Evolutionary conservation across 2,888 invertebrate genomes (phyloP).

Genomic region (Lepidocyrtoides sp.): DNA sequence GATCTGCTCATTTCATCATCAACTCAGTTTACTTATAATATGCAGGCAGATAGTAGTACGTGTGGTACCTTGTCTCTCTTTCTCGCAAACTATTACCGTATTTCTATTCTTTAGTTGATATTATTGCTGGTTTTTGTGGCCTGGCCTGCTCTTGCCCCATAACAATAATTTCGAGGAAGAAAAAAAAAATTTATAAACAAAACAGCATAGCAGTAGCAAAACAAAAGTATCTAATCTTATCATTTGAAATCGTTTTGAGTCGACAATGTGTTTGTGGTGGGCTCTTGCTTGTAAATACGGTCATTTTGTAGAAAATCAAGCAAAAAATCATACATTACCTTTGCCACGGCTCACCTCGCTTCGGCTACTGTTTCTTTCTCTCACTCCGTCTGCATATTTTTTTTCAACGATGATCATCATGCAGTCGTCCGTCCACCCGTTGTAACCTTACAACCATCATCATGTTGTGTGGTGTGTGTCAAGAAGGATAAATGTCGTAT

Average conservation of each 20-base stretch:
- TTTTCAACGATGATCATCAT: not conserved
- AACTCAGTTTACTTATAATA: slow-evolving; percentile 15
- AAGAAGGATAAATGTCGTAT: slow-evolving; percentile 71
- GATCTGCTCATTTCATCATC: slow-evolving; percentile 50
- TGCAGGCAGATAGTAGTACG: not conserved
- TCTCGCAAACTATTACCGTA: slow-evolving; percentile 2
- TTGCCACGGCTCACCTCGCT: slow-evolving; percentile 52
- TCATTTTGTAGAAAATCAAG: slow-evolving; percentile 41
- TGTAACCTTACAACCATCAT: not conserved
- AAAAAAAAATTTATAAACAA: slow-evolving; percentile 34
- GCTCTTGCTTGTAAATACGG: not conserved
- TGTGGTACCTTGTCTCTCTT: slow-evolving; percentile 16
- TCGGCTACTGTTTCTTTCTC: slow-evolving; percentile 48
- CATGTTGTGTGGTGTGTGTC: slow-evolving; percentile 23
- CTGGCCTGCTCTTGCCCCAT: slow-evolving; percentile 14
- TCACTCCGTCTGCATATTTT: not conserved
- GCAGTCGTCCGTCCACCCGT: slow-evolving; percentile 1
- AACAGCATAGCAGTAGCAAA: not conserved
- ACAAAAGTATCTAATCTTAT: not conserved
- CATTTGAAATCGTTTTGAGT: slow-evolving; percentile 14
- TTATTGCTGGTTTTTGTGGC: slow-evolving; percentile 56
- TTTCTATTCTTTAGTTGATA: not conserved
- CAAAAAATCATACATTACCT: slow-evolving; percentile 43
- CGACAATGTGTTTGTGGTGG: slow-evolving; percentile 1
- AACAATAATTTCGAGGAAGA: not conserved